Evolutionary conservation across 2,113 vertebrate species (phyloP).

Genomic region (Lophotis ruficrista): DNA sequence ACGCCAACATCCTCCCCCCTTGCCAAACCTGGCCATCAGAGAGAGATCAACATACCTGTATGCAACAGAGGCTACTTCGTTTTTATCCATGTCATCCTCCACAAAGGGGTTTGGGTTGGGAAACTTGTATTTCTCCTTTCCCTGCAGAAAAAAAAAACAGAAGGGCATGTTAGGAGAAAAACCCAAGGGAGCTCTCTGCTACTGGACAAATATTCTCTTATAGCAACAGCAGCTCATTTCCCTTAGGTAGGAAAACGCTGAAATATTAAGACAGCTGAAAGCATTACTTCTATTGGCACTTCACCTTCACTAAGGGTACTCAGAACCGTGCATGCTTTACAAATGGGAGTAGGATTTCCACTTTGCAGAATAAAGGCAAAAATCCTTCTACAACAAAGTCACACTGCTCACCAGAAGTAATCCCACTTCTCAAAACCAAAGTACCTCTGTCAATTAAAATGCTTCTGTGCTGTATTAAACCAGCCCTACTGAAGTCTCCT

Average conservation of each 20-base stretch:
- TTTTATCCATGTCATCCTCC: conserved; percentile 97
- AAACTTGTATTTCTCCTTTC: conserved; percentile 92
- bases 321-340: background rate
- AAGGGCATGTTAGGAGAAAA: background rate
- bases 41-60: conserved; percentile 82
- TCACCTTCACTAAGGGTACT: background rate
- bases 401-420: background rate
- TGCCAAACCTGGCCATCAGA: background rate
- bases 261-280: background rate
- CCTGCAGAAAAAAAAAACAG: conserved; percentile 70
- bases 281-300: background rate
- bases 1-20: background rate
- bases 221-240: background rate
- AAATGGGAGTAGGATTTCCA: background rate
- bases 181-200: background rate
- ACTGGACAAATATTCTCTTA: background rate
- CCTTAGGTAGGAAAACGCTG: background rate
- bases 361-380: background rate
- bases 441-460: background rate
- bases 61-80: conserved; percentile 94
- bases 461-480: background rate
- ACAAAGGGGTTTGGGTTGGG: conserved; percentile 94
- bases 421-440: background rate
- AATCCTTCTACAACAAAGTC: background rate
- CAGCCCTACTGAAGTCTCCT: background rate